Conservation (phyloP, 2,888 invertebrate genomes). For the Ophioninae sp. region DNA sequence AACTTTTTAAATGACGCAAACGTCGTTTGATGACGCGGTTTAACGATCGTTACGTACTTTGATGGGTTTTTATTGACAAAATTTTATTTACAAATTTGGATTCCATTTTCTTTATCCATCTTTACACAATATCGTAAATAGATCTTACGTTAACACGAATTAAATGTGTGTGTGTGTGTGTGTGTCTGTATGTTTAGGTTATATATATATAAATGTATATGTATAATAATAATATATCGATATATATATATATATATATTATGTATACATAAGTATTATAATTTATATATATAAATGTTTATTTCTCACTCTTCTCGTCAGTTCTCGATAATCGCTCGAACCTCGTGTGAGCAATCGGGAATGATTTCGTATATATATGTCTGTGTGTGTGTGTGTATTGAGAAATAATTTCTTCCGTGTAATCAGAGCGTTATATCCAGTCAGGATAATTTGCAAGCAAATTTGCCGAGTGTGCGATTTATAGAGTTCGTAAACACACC, state of each 20-base stretch:
- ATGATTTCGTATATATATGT: conserved; percentile 26
- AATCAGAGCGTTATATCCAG: conserved; percentile 28
- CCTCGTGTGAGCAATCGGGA: conserved; percentile 21
- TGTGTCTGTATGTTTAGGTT: neutral
- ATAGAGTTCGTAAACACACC: conserved; percentile 7
- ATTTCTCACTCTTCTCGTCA: conserved; percentile 47
- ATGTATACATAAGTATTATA: too few relatives aligned
- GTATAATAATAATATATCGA: too few relatives aligned
- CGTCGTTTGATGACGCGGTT: neutral
- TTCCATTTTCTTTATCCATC: conserved; percentile 19
- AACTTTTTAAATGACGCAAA: neutral
- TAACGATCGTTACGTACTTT: neutral
- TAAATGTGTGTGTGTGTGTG: conserved; percentile 8
- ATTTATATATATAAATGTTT: conserved; percentile 16
- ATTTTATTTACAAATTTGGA: conserved; percentile 56
- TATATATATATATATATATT: too few relatives aligned
- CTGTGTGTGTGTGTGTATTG: neutral
- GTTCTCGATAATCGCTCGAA: conserved; percentile 8
- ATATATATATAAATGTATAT: too few relatives aligned
- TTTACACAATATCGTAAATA: conserved; percentile 10
- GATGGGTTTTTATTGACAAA: conserved; percentile 47
- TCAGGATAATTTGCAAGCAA: conserved; percentile 20
- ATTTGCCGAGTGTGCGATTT: conserved; percentile 25
- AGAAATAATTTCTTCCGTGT: conserved; percentile 27
- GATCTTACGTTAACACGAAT: conserved; percentile 13